Evolutionary conservation across 2,888 invertebrate species (phyloP), one percentile per base, ranked within the genome.

Genomic region (Aleiodes alternator): DNA sequence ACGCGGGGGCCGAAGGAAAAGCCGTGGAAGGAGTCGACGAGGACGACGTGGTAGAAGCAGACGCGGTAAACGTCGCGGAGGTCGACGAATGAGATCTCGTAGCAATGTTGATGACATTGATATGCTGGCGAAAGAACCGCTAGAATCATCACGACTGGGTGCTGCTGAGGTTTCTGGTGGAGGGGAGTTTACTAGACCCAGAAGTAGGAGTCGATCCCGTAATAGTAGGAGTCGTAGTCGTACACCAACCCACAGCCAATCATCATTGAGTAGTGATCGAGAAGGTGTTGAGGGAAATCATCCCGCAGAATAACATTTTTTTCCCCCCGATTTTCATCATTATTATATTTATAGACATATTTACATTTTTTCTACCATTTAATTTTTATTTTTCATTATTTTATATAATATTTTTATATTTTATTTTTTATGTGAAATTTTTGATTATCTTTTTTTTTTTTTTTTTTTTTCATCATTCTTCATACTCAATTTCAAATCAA

Each of bases 191-290:
- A 80, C 82, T n/a, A 77, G 80, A n/a, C 75, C 75, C 6, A 6
- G 76, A 34, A 80, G 80, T 11, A 77, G 77, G 53, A 82, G 80
- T 56, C 80, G 78, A 1, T 80, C 79, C 38, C 76, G 81, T 66
- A 80, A 77, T 29, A 84, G 85, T 77, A 77, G 79, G 1, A 85
- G 84, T 51, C 79, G 80, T n/a, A 82, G 83, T 48, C 82, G 79
- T 4, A 84, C 82, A 34, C 79, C 71, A 50, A 81, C 80, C 16
- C 82, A 57, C 69, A 85, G 85, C 75, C 78, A 78, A 80, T 82
- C 82, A 5, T 84, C 84, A 59, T 79, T 55, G 4, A 83, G 82
- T 78, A 86, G 84, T 78, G 84, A 85, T 76, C 81, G 78, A 38
- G 85, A 84, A 4, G 79, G 72, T 12, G 73, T 76, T 64, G 78